These are phyloP conservation scores for Leptodactylus fallax DNA, from an alignment of 2,797 vertebrate genomes.

Conservation along the genomic window DNA sequence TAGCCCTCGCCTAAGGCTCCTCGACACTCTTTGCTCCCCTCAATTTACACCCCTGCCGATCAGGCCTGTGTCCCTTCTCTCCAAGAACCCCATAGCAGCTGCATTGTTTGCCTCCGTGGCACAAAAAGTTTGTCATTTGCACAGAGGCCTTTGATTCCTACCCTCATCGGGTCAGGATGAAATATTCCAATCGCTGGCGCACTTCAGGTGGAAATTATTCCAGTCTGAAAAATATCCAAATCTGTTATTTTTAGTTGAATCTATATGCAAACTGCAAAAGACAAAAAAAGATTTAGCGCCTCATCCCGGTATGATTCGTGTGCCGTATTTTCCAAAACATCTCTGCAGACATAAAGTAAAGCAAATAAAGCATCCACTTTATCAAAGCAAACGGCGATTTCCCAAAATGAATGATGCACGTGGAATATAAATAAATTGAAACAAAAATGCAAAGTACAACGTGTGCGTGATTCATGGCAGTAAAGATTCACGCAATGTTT, in stretches of 20 bases:
- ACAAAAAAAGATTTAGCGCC: neutral
- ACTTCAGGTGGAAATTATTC: neutral
- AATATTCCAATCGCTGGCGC: neutral
- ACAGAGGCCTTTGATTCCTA: neutral
- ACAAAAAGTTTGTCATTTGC: neutral
- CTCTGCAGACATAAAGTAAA: neutral
- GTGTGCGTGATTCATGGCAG: neutral
- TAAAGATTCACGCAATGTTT: slow-evolving; percentile 19
- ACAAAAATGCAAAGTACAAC: neutral
- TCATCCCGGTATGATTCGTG: neutral
- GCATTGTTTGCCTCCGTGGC: neutral
- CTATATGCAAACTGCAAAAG: neutral
- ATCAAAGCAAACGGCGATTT: neutral
- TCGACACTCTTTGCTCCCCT: no score
- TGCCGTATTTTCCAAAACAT: neutral
- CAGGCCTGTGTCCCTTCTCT: neutral
- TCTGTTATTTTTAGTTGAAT: neutral
- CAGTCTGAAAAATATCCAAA: neutral
- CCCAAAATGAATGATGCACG: neutral
- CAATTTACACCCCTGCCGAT: no score
- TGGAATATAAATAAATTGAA: slow-evolving; percentile 23
- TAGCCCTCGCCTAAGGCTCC: no score
- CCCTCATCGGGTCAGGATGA: neutral
- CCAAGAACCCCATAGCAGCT: neutral
- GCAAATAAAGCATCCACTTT: neutral